Conservation (phyloP, 2,113 vertebrate species). For the Osmerus eperlanus region DNA sequence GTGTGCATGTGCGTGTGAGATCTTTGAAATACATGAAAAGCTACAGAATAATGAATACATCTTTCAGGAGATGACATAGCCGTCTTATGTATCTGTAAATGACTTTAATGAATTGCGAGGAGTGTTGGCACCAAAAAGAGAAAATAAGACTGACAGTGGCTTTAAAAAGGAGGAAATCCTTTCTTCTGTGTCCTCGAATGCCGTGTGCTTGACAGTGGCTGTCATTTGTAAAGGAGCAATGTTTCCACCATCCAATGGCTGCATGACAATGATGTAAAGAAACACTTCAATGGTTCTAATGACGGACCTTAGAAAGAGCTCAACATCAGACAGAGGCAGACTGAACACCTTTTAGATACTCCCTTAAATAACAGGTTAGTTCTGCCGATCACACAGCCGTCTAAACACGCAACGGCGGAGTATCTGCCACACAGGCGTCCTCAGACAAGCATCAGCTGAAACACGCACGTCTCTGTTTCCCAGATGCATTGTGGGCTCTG, state of each 20-base stretch:
- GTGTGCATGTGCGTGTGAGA: constrained; percentile 45
- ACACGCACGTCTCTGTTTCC: constrained; percentile 59
- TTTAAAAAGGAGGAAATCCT: constrained; percentile 65
- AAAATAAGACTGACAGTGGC: constrained; percentile 68
- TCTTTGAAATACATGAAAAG: constrained; percentile 49
- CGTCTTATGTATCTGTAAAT: constrained; percentile 71
- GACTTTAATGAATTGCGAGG: constrained; percentile 72
- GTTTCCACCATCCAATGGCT: constrained; percentile 59
- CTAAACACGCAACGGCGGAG: constrained; percentile 31
- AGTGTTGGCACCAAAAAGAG: constrained; percentile 64
- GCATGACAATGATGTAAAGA: constrained; percentile 66
- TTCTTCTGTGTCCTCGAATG: constrained; percentile 64
- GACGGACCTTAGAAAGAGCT: constrained; percentile 59
- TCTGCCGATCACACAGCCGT: constrained; percentile 27
- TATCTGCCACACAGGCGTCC: constrained; percentile 44
- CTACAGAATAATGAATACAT: constrained; percentile 58
- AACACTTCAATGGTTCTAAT: constrained; percentile 70
- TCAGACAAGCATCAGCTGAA: constrained; percentile 40
- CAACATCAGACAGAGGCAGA: constrained; percentile 49
- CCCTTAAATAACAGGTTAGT: constrained; percentile 66
- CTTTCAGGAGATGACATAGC: constrained; percentile 64
- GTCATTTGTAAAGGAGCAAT: constrained; percentile 72
- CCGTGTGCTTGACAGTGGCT: constrained; percentile 68
- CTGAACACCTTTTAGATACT: constrained; percentile 52
- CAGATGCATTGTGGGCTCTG: constrained; percentile 39